Conservation (phyloP, 2,888 invertebrate species). For the Xylophagus ater region DNA sequence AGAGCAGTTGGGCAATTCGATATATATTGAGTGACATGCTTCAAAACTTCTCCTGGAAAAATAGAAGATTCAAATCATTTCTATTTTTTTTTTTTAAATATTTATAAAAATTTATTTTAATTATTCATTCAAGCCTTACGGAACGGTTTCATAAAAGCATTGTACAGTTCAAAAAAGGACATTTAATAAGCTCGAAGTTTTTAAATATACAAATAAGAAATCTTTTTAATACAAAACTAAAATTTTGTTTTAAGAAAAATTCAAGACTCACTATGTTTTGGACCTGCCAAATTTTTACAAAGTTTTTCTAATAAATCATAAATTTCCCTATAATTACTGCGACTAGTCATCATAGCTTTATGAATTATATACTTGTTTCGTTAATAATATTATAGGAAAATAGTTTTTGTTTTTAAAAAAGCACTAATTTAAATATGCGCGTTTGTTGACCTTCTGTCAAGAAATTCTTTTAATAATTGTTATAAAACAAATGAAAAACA, state of each 20-base stretch:
- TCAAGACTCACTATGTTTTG: conserved; percentile 16
- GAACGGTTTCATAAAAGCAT: conserved; percentile 12
- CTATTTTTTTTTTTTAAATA: conserved; percentile 6
- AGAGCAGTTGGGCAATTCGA: conserved; percentile 27
- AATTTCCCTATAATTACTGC: conserved; percentile 26
- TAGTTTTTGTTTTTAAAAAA: too few species aligned
- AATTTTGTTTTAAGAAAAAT: conserved; percentile 2
- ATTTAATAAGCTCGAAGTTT: conserved; percentile 6
- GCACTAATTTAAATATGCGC: too few species aligned
- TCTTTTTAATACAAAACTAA: conserved; percentile 6
- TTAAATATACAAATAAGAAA: background rate
- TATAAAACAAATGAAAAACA: too few species aligned
- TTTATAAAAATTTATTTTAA: background rate
- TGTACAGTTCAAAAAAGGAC: conserved; percentile 8
- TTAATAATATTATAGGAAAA: too few species aligned
- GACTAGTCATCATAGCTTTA: conserved; percentile 15
- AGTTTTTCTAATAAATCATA: conserved; percentile 27
- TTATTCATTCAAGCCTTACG: conserved; percentile 6
- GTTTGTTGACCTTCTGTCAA: too few species aligned
- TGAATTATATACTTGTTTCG: too few species aligned
- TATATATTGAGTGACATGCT: conserved; percentile 28
- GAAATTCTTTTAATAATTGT: too few species aligned
- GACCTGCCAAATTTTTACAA: conserved; percentile 24
- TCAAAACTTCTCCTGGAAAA: conserved; percentile 26
- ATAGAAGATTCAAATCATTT: background rate